These are phyloP conservation scores for Bufotes viridis DNA, from an alignment of 2,797 vertebrate species.

Conservation along the genomic window DNA sequence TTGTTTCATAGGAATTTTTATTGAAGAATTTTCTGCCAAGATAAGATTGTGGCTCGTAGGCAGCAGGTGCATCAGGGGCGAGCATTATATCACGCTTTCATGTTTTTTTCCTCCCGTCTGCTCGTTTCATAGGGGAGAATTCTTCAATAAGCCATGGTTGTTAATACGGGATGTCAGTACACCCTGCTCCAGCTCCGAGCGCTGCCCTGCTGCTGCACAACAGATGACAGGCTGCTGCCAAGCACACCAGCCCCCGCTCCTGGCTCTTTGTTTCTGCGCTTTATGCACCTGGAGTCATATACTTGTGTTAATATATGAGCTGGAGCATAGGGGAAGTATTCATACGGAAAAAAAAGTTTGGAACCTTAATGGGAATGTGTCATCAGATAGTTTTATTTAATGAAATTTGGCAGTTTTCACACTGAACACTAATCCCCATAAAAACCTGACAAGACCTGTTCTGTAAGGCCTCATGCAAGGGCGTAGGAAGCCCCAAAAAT, in stretches of 20 bases:
- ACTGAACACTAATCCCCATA: too few relatives aligned
- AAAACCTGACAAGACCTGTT: too few relatives aligned
- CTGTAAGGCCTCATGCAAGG: too few relatives aligned
- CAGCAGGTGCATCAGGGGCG: slow-evolving; percentile 4
- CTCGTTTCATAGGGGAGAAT: slow-evolving; percentile 11
- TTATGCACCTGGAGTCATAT: slow-evolving; percentile 2
- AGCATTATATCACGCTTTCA: slow-evolving; percentile 12
- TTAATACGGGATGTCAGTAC: slow-evolving; percentile 35
- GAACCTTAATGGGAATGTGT: too few relatives aligned
- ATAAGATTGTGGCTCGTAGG: background rate
- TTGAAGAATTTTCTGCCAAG: background rate
- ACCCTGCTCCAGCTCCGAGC: slow-evolving; percentile 33
- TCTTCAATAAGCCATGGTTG: slow-evolving; percentile 20
- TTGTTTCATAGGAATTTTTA: background rate
- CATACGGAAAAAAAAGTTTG: background rate
- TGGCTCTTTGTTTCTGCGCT: slow-evolving; percentile 47
- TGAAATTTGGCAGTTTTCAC: too few relatives aligned
- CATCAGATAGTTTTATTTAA: too few relatives aligned
- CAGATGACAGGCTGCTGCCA: slow-evolving; percentile 43
- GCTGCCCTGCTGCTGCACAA: slow-evolving; percentile 13
- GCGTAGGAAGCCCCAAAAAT: too few relatives aligned
- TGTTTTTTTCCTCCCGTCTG: background rate
- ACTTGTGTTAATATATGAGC: background rate
- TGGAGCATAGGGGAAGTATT: slow-evolving; percentile 19
- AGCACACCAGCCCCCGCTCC: slow-evolving; percentile 17